phyloP scores from a whole-genome alignment of 2,113 vertebrate genomes.

The Nettapus auritus region DNA sequence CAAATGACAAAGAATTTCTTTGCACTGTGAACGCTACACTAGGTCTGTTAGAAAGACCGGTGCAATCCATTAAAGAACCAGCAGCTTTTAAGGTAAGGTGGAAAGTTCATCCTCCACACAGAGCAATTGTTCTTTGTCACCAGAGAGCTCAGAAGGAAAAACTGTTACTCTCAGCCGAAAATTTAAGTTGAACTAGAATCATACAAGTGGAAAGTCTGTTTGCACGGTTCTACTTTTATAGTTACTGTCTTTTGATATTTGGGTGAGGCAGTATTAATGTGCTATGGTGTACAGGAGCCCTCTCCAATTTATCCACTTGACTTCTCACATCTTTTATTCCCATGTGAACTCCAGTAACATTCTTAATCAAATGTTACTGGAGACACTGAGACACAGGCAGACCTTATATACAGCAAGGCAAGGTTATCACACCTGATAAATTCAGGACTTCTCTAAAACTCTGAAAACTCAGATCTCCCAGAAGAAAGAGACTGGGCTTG shows the following conservation, averaged over 20 bases:
- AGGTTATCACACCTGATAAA: conserved; percentile 2
- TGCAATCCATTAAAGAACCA: not conserved
- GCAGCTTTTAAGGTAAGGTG: not conserved
- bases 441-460: not conserved
- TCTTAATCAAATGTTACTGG: conserved; percentile 41
- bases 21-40: not conserved
- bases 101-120: not conserved
- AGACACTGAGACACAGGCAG: not conserved
- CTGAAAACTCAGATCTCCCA: not conserved
- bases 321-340: conserved; percentile 23
- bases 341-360: not conserved
- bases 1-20: not conserved
- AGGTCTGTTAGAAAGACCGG: not conserved
- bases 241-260: not conserved
- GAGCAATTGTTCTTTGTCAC: not conserved
- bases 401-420: not conserved
- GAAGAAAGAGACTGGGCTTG: not conserved
- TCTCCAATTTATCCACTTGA: conserved; percentile 32
- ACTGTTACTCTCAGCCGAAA: not conserved
- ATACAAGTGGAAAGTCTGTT: not conserved
- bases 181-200: not conserved
- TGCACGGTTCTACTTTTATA: conserved; percentile 20
- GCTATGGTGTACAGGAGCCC: not conserved
- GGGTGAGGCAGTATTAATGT: not conserved
- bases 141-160: not conserved